Evolutionary conservation across 2,113 vertebrate genomes (phyloP).

Genomic region (Forbesichthys papilliferus): DNA sequence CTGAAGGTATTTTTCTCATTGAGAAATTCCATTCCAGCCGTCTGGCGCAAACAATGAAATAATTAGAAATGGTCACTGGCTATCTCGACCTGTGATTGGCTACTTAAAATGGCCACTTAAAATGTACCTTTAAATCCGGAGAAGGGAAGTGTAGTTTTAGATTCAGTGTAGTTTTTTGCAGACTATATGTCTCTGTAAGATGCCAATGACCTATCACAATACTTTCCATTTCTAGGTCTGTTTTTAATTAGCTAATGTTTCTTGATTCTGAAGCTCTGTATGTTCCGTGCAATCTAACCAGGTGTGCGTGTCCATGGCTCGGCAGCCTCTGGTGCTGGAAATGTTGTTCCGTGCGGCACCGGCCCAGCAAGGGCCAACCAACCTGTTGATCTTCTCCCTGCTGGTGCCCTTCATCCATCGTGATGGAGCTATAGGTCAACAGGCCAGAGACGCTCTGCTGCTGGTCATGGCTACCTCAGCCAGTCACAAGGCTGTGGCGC

Average conservation of each 20-base stretch:
- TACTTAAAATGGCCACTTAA: too few relatives aligned
- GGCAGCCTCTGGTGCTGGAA: constrained; percentile 87
- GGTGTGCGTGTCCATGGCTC: constrained; percentile 88
- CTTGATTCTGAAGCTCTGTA: neutral
- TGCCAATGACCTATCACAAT: too few relatives aligned
- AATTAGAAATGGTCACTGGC: too few relatives aligned
- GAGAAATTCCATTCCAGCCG: too few relatives aligned
- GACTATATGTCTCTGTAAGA: too few relatives aligned
- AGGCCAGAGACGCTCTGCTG: constrained; percentile 91
- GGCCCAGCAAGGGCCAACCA: constrained; percentile 82
- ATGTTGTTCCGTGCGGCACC: constrained; percentile 85
- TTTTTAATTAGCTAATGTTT: neutral
- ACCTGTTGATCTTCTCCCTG: constrained; percentile 92
- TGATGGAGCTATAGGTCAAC: constrained; percentile 90
- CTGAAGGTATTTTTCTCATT: too few relatives aligned
- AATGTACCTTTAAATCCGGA: too few relatives aligned
- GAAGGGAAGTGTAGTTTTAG: too few relatives aligned
- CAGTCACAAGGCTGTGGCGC: constrained; percentile 82
- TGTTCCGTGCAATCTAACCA: constrained; percentile 6
- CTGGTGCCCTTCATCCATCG: constrained; percentile 96
- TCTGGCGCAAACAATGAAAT: too few relatives aligned
- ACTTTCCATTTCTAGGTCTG: too few relatives aligned
- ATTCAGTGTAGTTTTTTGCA: too few relatives aligned
- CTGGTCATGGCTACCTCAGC: constrained; percentile 95
- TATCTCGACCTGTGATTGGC: too few relatives aligned